Base-by-base conservation (phyloP, 2,888 invertebrate species). In the Ctena decussata region DNA sequence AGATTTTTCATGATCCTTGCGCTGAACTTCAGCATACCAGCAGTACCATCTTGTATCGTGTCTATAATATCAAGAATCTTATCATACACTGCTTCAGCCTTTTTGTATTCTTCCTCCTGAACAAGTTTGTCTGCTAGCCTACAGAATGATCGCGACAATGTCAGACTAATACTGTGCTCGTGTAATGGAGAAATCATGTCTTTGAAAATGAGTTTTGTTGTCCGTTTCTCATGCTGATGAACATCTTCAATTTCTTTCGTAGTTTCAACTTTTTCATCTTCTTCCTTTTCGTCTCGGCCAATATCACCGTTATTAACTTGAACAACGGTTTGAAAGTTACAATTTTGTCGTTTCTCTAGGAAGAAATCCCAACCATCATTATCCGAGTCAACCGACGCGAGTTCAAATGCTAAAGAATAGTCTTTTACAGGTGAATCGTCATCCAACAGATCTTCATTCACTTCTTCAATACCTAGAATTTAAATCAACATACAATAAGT, bases 1-100 rank as follows among this genome's bases (percentile, higher is more conserved):
- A 94, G 89, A 84, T 93, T 94, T 86, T 94, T 93, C 80, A 94
- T 84, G 12, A 93, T 86, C 41, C 94, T 90, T 30, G 94, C 94
- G 89, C 91, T 92, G 84, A 94, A 92, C 69, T 92, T 86, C 30
- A 94, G 85, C 91, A 93, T 89, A 0, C 92, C 91, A 12, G 92
- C 92, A 12, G 93, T 94, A 15, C 93, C 93, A 84, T 94, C 93
- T 84, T 94, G 93, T 57, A 94, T 93, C n/a, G 92, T 91, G 57
- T 93, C 93, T n/a, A 94, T 84, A 24, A 94, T 93, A 73, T 93
- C 91, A 70, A 93, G 79, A 49, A 93, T 91, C 78, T 94, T 92
- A 77, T 94, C 93, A 86, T 91, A 92, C 30, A 94, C 88, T 37
- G 92, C 90, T 78, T 94, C 93, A 18, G 93, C 93, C 73, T 93